A percentile compares a stretch with the other conserved stretches of the same genome.
Evolutionary conservation across 2,888 invertebrate species (phyloP).

Genomic region (Megamerina dolium): DNA sequence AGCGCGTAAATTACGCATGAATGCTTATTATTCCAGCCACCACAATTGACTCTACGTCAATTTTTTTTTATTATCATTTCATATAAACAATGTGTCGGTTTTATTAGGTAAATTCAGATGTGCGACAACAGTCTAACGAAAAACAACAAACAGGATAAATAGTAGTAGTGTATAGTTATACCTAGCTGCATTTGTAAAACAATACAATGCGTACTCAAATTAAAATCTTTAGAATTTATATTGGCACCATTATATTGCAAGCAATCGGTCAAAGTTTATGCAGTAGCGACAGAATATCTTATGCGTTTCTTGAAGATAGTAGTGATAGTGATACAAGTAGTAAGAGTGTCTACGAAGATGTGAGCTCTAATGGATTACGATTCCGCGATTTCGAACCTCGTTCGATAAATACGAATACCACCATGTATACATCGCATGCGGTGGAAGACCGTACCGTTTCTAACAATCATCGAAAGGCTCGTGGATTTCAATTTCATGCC

Average conservation of each 20-base stretch:
- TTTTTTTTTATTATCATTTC: neutral
- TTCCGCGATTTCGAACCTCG: slow-evolving; percentile 39
- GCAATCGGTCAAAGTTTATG: neutral
- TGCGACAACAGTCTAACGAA: slow-evolving; percentile 11
- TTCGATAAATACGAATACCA: neutral
- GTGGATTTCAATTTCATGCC: slow-evolving; percentile 40
- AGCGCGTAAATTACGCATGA: no score
- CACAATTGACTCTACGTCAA: no score
- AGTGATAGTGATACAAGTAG: slow-evolving; percentile 17
- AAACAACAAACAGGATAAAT: slow-evolving; percentile 9
- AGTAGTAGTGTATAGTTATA: no score
- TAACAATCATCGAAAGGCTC: slow-evolving; percentile 23
- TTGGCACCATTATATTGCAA: neutral
- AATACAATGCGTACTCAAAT: no score
- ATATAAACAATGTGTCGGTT: slow-evolving; percentile 8
- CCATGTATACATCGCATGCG: neutral
- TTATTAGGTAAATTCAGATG: slow-evolving; percentile 18
- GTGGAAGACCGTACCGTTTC: neutral
- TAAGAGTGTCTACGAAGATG: slow-evolving; percentile 22
- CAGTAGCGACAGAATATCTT: slow-evolving; percentile 1
- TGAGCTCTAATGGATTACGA: slow-evolving; percentile 26
- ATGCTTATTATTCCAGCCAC: no score
- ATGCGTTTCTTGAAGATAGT: slow-evolving; percentile 19
- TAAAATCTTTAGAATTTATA: no score
- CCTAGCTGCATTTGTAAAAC: no score